Evolutionary conservation across 1,140 invertebrate species (phyloP), one percentile per base, ranked within the genome.

Genomic region (Ceratina calcarata): DNA sequence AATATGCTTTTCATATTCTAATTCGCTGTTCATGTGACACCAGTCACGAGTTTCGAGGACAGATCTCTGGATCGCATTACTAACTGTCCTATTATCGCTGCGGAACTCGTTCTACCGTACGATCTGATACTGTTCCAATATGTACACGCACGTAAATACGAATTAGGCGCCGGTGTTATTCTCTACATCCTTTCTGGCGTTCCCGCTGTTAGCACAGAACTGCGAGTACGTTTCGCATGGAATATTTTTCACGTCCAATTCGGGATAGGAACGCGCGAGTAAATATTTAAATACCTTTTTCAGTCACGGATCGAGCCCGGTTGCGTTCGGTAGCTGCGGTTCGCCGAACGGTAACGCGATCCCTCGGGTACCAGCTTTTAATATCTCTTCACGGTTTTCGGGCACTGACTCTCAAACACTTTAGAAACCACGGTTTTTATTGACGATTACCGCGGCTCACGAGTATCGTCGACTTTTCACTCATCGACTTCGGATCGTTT

Each of bases 241-340:
- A 37, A n/a, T 24, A 12, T 4, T 13, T 65, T 20, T 15, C 8
- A 13, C 27, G 16, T 10, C 0, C 24, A 22, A 64, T 18, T 70
- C 45, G 76, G 58, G 27, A 32, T 32, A 32, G 27, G 15, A 16
- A n/a, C 8, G 2, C 3, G 15, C 8, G 16, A 18, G 69, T 72
- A 72, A 78, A 78, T 72, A 78, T 78, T 78, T 55, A 45, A 78
- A 78, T 78, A 78, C 76, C 76, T 78, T 78, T 45, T 57, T 78
- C 58, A 64, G 68, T 62, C 49, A 78, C 49, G 49, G 24, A 72
- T 64, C 68, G 49, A 55, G 13, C 76, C 76, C 37, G 51, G 53
- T 24, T 27, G 24, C 32, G 16, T 45, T 78, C 69, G 45, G 76
- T 65, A 65, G 68, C 49, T 65, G 76, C 13, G 45, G 37, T 51